phyloP scores from a whole-genome alignment of 92 coral and sea anemone genomes.

The Diadumene lineata region DNA sequence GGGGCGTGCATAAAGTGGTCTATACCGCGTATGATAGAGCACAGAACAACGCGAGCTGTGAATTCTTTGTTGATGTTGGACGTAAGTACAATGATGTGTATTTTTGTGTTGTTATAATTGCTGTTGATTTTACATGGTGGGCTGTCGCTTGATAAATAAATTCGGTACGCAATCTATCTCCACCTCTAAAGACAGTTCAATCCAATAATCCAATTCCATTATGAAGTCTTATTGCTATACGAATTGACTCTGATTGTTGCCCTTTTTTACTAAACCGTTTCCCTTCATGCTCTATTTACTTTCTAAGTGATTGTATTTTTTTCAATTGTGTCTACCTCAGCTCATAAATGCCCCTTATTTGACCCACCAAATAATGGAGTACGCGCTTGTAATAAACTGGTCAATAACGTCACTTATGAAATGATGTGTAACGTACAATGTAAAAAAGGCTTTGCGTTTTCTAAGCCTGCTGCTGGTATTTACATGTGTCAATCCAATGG shows the following conservation, averaged over 20 bases:
- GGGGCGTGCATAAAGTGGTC: slow-evolving; percentile 69
- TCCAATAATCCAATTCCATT: too few relatives aligned
- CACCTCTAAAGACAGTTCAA: too few relatives aligned
- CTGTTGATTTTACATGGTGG: too few relatives aligned
- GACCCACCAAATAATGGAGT: slow-evolving; percentile 80
- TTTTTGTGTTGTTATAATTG: background rate
- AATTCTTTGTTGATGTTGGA: slow-evolving; percentile 78
- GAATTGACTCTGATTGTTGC: too few relatives aligned
- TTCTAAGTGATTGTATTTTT: too few relatives aligned
- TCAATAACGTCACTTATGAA: slow-evolving; percentile 66
- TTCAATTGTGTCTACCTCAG: slow-evolving; percentile 20
- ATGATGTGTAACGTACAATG: slow-evolving; percentile 86
- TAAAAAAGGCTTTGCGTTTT: slow-evolving; percentile 75
- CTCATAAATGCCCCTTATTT: slow-evolving; percentile 75
- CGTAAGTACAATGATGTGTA: slow-evolving; percentile 55
- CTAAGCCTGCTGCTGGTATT: slow-evolving; percentile 52
- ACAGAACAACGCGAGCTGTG: slow-evolving; percentile 83
- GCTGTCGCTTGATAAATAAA: too few relatives aligned
- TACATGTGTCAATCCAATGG: slow-evolving; percentile 82
- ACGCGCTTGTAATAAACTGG: slow-evolving; percentile 72
- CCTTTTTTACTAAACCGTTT: too few relatives aligned
- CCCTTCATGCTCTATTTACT: too few relatives aligned
- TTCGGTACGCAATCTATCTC: too few relatives aligned
- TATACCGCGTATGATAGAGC: slow-evolving; percentile 81
- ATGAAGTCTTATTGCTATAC: too few relatives aligned